These are phyloP conservation scores for Anabacerthia variegaticeps DNA, from an alignment of 2,797 vertebrate genomes.

Conservation along the genomic window DNA sequence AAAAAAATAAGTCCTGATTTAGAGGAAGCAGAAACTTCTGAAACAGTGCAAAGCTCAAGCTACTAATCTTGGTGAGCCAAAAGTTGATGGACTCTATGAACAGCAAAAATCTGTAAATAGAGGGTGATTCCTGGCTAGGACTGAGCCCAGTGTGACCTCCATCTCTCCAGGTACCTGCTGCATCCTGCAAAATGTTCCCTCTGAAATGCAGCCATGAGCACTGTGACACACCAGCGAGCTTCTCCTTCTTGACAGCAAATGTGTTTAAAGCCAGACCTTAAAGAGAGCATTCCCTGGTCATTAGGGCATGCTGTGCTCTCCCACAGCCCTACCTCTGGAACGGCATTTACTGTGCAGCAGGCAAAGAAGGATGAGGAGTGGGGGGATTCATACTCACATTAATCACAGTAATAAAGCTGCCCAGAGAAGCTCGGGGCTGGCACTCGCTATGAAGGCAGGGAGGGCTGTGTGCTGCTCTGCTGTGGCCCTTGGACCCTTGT, in stretches of 20 bases:
- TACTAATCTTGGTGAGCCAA: not conserved
- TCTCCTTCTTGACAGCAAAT: not conserved
- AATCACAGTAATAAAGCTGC: not conserved
- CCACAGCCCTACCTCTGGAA: not conserved
- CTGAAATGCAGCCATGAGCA: not conserved
- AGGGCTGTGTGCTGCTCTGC: not conserved
- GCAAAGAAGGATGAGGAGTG: not conserved
- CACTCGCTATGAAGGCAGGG: not conserved
- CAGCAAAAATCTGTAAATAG: not conserved
- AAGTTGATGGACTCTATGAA: not conserved
- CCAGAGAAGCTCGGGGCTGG: not conserved
- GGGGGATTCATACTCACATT: not conserved
- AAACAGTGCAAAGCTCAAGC: not conserved
- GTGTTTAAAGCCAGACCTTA: not conserved
- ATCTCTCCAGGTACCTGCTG: not conserved
- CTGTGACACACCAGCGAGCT: accelerated
- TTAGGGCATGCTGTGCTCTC: accelerated
- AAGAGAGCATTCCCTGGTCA: not conserved
- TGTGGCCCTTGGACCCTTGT: accelerated
- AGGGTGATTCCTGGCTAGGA: not conserved
- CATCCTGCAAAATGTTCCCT: not conserved
- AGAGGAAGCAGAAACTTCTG: not conserved
- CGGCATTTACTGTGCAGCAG: not conserved
- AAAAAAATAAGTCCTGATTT: not conserved
- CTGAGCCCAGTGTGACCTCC: not conserved